phyloP scores from a whole-genome alignment of 2,113 vertebrate genomes.

The Procapra przewalskii region DNA sequence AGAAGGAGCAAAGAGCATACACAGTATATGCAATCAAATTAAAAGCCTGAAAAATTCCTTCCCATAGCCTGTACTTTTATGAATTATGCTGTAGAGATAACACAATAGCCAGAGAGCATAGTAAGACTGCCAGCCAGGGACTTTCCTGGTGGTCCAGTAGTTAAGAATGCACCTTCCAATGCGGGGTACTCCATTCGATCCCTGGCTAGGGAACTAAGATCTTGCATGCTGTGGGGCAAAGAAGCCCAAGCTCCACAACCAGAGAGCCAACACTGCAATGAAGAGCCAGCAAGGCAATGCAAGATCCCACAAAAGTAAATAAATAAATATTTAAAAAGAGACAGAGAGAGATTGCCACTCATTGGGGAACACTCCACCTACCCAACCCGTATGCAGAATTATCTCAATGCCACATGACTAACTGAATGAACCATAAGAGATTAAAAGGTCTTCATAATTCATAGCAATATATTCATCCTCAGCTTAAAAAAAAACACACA shows the following conservation, averaged over 20 bases:
- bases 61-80: not conserved
- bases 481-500: not conserved
- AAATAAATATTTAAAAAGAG: not conserved
- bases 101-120: not conserved
- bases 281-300: not conserved
- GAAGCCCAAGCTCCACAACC: not conserved
- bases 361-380: not conserved
- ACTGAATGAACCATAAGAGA: not conserved
- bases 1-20: not conserved
- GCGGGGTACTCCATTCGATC: not conserved
- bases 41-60: not conserved
- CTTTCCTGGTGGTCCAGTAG: not conserved
- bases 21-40: not conserved
- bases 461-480: not conserved
- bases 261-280: not conserved
- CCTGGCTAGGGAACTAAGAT: not conserved
- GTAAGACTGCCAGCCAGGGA: not conserved
- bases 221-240: not conserved
- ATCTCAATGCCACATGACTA: not conserved
- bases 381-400: not conserved
- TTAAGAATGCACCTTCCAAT: not conserved
- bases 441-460: not conserved
- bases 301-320: not conserved
- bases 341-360: not conserved
- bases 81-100: not conserved